These are phyloP conservation scores for Hemicrepidius hirtus DNA, from an alignment of 2,888 invertebrate genomes.

Conservation along the genomic window DNA sequence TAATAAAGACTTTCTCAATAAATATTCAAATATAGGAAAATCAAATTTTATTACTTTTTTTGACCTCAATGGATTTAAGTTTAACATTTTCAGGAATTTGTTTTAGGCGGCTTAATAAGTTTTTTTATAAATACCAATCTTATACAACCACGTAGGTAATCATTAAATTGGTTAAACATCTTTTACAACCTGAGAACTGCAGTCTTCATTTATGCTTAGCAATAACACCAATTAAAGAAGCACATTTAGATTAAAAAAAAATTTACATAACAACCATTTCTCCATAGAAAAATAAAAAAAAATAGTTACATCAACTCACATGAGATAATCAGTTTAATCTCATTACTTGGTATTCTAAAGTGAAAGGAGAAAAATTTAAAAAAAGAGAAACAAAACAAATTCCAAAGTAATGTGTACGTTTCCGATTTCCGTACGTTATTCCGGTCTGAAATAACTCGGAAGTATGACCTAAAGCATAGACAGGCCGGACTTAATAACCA, in stretches of 20 bases:
- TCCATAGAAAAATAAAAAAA: neutral
- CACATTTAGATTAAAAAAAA: too few species aligned
- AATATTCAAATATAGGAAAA: neutral
- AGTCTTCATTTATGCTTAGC: too few species aligned
- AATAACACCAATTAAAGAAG: too few species aligned
- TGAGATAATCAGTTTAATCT: neutral
- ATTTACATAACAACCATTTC: neutral
- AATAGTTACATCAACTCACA: neutral
- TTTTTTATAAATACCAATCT: too few species aligned
- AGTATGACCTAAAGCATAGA: conserved; percentile 3
- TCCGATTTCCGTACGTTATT: conserved; percentile 38
- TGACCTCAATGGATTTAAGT: neutral
- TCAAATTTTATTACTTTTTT: conserved; percentile 10
- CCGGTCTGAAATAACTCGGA: conserved; percentile 25
- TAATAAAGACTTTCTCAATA: conserved; percentile 1
- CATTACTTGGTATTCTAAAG: neutral
- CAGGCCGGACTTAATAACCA: neutral
- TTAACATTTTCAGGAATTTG: too few species aligned
- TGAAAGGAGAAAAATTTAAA: conserved; percentile 6
- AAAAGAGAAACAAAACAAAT: neutral
- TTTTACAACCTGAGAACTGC: too few species aligned
- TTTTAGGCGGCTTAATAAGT: too few species aligned
- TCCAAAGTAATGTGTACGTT: neutral
- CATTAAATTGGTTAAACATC: too few species aligned
- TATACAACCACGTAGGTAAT: too few species aligned